Percentiles rank a stretch among this genome's conserved stretches.
Conservation (phyloP, 2,888 invertebrate genomes). For the Pachymerium ferrugineum region DNA sequence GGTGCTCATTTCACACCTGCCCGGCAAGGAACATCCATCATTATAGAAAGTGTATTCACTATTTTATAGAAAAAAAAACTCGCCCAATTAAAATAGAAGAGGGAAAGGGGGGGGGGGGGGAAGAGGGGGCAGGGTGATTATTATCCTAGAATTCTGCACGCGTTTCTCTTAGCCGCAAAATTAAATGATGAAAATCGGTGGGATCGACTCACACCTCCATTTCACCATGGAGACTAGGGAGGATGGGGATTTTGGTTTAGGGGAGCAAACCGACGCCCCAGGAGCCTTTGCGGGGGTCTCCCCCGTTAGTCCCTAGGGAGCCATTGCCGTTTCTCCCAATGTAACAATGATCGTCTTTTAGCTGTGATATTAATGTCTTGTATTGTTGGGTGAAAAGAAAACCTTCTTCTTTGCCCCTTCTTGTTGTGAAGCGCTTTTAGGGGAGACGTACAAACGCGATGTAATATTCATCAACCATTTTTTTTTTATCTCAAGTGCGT, state of each 20-base stretch:
- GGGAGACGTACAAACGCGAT: no score
- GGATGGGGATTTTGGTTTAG: conserved; percentile 2
- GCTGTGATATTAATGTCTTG: conserved; percentile 23
- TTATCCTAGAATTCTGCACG: background rate
- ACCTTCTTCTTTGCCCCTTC: background rate
- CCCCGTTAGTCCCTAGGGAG: background rate
- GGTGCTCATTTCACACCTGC: conserved; percentile 27
- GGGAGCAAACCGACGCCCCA: background rate
- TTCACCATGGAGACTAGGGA: conserved; percentile 18
- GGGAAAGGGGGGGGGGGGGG: no score
- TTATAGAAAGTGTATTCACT: conserved; percentile 16
- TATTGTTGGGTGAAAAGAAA: background rate
- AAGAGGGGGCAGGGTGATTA: no score
- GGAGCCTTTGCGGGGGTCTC: conserved; percentile 8
- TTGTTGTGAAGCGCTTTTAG: background rate
- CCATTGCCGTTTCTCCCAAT: conserved; percentile 15
- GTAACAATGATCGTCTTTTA: conserved; percentile 27
- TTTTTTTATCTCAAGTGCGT: no score
- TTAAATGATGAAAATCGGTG: conserved; percentile 21
- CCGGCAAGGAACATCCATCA: conserved; percentile 6
- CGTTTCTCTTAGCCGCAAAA: background rate
- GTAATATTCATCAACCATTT: background rate
- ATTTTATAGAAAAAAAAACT: background rate
- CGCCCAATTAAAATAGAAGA: background rate
- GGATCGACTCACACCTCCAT: conserved; percentile 22